Base-by-base conservation (phyloP, 2,888 invertebrate genomes). In the Neoscelio sp. region DNA sequence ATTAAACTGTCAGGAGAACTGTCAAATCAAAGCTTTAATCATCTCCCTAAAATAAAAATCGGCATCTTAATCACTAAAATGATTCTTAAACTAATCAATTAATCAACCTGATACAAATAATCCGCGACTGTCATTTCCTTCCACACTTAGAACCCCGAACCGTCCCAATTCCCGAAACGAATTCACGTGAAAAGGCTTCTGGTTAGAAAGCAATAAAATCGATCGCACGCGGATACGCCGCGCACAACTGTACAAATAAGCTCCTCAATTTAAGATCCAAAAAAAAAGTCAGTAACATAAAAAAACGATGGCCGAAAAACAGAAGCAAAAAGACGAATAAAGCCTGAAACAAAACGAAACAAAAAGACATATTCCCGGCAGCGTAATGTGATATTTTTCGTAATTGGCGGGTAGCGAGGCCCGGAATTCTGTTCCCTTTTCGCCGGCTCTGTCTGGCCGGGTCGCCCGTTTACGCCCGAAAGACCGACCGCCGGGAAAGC, bases 371-470 rank as follows among this genome's bases (percentile, higher is more conserved):
- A 67, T 68, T 52, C 68, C 74, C 74, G 62, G 74, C 78, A 52
- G 74, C 70, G 79, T 70, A 75, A 79, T 74, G 75, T 48, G 75
- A 79, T 79, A 79, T 80, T 80, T 76, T 80, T 76, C 76, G 80
- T 80, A 80, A 80, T 80, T 80, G 76, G 80, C 76, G 80, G 73
- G 71, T 67, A 68, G 76, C 76, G 71, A 17, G 33, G 67, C 79
- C 67, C 65, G 79, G 75, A 71, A 79, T 79, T 67, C 70, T 60
- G 73, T 60, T 60, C 40, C 56, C 64, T 26, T 44, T 44, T 12
- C n/a, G 20, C 46, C 10, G 56, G 35, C 54, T 46, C 54, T 30
- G 58, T 56, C 50, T 35, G 62, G 67, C 38, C 8, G 40, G 12
- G 42, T 40, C 23, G 40, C 46, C 64, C 15, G 44, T 38, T 52